Conservation (phyloP, 2,113 vertebrate genomes). For the Perca schrenkii region DNA sequence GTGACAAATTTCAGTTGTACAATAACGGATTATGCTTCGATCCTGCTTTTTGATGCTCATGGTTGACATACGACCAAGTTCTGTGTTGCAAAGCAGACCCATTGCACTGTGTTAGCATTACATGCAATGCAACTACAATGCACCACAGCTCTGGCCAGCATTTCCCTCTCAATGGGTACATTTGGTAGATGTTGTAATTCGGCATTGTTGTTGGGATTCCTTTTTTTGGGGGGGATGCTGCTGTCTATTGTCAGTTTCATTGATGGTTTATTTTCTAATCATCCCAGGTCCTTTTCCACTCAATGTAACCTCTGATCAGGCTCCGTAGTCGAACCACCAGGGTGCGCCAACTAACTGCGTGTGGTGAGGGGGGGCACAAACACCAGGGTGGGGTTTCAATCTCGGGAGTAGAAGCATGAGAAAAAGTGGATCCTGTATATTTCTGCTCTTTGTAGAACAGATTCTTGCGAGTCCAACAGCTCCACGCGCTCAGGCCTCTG, state of each 20-base stretch:
- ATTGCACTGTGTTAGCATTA: slow-evolving; percentile 84
- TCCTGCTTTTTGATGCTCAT: not conserved
- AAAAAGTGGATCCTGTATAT: slow-evolving; percentile 6
- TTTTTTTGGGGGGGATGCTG: not conserved
- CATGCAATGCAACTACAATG: slow-evolving; percentile 95
- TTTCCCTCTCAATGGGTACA: not conserved
- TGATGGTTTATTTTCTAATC: not conserved
- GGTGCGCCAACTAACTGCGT: slow-evolving; percentile 23
- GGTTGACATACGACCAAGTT: slow-evolving; percentile 59
- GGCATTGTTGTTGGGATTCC: not conserved
- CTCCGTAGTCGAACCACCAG: slow-evolving; percentile 30
- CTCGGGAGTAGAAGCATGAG: not conserved
- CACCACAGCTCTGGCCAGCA: slow-evolving; percentile 83
- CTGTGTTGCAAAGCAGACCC: slow-evolving; percentile 89
- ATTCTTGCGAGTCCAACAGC: not conserved
- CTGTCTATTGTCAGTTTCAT: not conserved
- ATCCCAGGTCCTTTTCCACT: not conserved
- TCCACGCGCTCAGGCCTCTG: not conserved
- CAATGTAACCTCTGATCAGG: not conserved
- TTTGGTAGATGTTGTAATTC: not conserved
- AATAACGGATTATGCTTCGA: not conserved
- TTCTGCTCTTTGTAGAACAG: not conserved
- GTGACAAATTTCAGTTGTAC: not conserved
- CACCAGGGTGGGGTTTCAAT: not conserved
- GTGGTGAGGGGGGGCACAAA: not conserved